A percentile compares a stretch with the other conserved stretches of the same genome.
phyloP scores from a whole-genome alignment of 2,888 invertebrate species.

The Leptopilina drosophilae region DNA sequence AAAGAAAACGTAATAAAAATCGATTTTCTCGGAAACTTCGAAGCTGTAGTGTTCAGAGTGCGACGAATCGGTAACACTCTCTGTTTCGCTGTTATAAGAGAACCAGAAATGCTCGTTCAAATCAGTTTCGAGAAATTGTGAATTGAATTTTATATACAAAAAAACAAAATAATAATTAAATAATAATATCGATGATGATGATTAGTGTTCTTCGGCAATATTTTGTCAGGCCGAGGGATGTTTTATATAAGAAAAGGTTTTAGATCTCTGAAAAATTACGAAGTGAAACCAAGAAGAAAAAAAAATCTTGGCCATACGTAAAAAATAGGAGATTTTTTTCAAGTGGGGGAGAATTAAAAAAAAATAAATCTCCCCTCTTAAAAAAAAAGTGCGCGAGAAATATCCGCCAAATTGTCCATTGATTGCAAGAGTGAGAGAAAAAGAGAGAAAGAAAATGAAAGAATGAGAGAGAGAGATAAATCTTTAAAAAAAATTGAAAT shows the following conservation, averaged over 20 bases:
- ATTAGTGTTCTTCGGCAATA: constrained; percentile 74
- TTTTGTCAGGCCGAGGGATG: constrained; percentile 74
- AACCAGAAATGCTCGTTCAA: constrained; percentile 56
- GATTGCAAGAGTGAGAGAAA: constrained; percentile 42
- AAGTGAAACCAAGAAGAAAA: constrained; percentile 69
- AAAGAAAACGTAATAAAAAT: constrained; percentile 17
- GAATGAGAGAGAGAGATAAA: constrained; percentile 48
- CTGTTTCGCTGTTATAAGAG: constrained; percentile 46
- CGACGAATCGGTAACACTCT: constrained; percentile 63
- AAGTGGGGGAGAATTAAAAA: constrained; percentile 19
- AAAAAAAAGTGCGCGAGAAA: constrained; percentile 55
- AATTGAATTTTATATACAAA: constrained; percentile 73
- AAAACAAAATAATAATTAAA: constrained; percentile 31
- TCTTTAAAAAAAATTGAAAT: constrained; percentile 51
- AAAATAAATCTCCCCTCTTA: constrained; percentile 41
- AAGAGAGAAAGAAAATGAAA: constrained; percentile 43
- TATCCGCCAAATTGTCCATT: constrained; percentile 67
- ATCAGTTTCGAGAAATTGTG: constrained; percentile 69
- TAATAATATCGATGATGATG: constrained; percentile 62
- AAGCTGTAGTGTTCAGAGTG: constrained; percentile 75
- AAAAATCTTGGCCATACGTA: constrained; percentile 73
- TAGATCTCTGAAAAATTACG: constrained; percentile 67
- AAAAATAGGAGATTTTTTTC: constrained; percentile 56
- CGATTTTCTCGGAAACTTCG: constrained; percentile 37
- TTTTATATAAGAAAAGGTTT: constrained; percentile 74